Evolutionary conservation across 1,140 invertebrate genomes (phyloP).

Genomic region (Globodera rostochiensis): DNA sequence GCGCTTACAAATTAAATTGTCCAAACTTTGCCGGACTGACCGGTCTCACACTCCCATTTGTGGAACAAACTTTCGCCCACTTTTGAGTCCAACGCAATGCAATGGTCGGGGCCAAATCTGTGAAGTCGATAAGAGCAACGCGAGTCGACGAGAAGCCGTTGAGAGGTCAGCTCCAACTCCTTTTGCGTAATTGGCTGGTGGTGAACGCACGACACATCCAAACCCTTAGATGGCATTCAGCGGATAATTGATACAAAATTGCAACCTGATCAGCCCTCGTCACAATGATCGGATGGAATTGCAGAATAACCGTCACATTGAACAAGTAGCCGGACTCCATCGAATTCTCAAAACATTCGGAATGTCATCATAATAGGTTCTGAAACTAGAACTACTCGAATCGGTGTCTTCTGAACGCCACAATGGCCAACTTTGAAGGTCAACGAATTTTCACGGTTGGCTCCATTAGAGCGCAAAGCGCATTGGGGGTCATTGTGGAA

Average conservation of each 20-base stretch:
- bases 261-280: constrained; percentile 55
- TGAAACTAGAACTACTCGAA: constrained; percentile 42
- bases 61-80: constrained; percentile 62
- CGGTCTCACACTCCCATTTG: constrained; percentile 61
- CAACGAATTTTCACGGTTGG: constrained; percentile 52
- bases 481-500: constrained; percentile 59
- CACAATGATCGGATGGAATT: constrained; percentile 64
- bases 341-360: neutral
- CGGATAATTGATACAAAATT: neutral
- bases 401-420: constrained; percentile 54
- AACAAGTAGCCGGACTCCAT: constrained; percentile 54
- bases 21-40: constrained; percentile 40
- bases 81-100: constrained; percentile 61
- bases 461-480: constrained; percentile 45
- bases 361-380: neutral
- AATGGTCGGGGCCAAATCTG: constrained; percentile 57
- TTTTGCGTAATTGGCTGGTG: constrained; percentile 43
- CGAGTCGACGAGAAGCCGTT: constrained; percentile 50
- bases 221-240: constrained; percentile 26
- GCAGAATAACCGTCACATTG: constrained; percentile 64
- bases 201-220: constrained; percentile 52
- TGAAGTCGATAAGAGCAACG: constrained; percentile 55
- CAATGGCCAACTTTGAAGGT: constrained; percentile 61
- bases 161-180: constrained; percentile 47
- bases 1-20: neutral